Evolutionary conservation across 2,113 vertebrate species (phyloP), one percentile per base, ranked within the genome.

Genomic region (Chloebia gouldiae): DNA sequence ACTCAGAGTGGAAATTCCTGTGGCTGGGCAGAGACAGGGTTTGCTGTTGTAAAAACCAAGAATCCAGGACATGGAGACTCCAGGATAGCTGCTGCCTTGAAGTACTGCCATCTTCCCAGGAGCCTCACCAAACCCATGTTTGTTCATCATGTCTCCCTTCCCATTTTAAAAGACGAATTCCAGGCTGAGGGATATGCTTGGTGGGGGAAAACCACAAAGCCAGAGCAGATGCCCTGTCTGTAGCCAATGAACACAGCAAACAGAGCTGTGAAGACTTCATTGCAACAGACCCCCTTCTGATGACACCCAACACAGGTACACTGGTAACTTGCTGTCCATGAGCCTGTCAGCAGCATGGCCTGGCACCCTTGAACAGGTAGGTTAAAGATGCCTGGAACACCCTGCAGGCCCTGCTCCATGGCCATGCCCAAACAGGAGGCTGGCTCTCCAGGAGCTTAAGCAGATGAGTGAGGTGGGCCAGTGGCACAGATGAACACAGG

Each of bases 1-100:
- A 97, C 69, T 94, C 90, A 93, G 66, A 96, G 64, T 65, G 72
- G 88, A 95, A 97, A 97, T 93, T 94, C 88, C 66, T 94, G 95
- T 93, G 93, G 86, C 88, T 89, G 69, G 45, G 86, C 63, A 82
- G 65, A n/a, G 78, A 50, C 60, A 82, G 51, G 24, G 40, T 78
- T 93, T 86, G 70, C 70, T 93, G 44, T 61, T 91, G 22, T 54
- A 65, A 95, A 96, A 94, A 42, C 45, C 39, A 92, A 75, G 70
- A 96, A 71, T n/a, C 56, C 1, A 11, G 71, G 89, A 93, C 71
- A 49, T 4, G 23, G 49, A 93, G 60, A 68, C 68, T 77, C 75
- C 4, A 1, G 40, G 56, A 86, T 39, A 81, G 76, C 59, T 2
- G 3, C 47, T 94, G 81, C 76, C 79, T 78, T 83, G 75, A 95